Evolutionary conservation across 2,888 invertebrate genomes (phyloP).

Genomic region (Agonopterix arenella): DNA sequence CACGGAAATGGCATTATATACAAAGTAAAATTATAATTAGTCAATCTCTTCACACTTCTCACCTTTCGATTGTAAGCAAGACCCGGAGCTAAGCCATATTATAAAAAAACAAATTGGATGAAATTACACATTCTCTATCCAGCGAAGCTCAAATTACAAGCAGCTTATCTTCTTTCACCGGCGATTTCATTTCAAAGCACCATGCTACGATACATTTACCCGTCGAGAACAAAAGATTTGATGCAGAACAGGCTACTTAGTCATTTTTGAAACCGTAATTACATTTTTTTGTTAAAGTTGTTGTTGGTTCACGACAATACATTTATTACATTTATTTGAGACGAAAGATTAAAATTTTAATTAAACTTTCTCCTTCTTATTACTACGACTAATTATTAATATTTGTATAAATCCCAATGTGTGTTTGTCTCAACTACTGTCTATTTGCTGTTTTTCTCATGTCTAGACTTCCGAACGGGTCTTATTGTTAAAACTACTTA

Average conservation of each 20-base stretch:
- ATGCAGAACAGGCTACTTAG: neutral
- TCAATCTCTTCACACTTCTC: slow-evolving; percentile 23
- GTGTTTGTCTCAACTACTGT: too few species aligned
- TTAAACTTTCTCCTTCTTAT: too few species aligned
- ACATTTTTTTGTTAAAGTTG: neutral
- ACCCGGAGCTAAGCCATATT: slow-evolving; percentile 19
- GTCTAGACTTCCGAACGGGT: too few species aligned
- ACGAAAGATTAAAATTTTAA: too few species aligned
- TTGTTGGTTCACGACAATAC: too few species aligned
- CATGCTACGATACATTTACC: slow-evolving; percentile 20
- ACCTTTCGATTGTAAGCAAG: slow-evolving; percentile 20
- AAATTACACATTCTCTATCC: slow-evolving; percentile 53
- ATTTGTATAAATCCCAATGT: too few species aligned
- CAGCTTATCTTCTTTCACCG: slow-evolving; percentile 43
- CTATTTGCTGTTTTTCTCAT: too few species aligned
- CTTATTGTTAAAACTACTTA: too few species aligned
- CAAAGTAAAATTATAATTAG: slow-evolving; percentile 27
- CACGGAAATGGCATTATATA: slow-evolving; percentile 18
- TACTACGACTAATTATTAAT: too few species aligned
- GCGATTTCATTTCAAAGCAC: slow-evolving; percentile 33
- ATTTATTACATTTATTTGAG: neutral
- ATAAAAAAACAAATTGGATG: slow-evolving; percentile 50
- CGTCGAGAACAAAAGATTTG: neutral
- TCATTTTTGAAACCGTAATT: neutral
- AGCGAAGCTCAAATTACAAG: slow-evolving; percentile 41